Conservation (phyloP, 2,797 vertebrate species). For the Anabas testudineus region DNA sequence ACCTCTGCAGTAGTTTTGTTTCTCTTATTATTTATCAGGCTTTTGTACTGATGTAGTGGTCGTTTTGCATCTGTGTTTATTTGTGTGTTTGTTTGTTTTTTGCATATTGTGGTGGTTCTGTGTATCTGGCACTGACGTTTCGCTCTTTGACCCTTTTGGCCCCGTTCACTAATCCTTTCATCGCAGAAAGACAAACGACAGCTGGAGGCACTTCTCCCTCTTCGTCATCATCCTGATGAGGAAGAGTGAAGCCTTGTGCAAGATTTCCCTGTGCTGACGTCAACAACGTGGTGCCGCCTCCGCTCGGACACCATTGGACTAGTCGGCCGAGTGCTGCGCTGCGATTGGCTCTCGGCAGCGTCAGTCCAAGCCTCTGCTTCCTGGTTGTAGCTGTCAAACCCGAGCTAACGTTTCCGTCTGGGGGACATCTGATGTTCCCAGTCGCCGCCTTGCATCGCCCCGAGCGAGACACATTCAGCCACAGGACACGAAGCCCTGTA, state of each 20-base stretch:
- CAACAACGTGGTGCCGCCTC: slow-evolving; percentile 26
- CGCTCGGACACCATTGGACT: slow-evolving; percentile 53
- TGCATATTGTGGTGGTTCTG: background rate
- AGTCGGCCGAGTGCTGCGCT: accelerated
- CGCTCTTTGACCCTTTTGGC: background rate
- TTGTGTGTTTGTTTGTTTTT: background rate
- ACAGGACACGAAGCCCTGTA: slow-evolving; percentile 66
- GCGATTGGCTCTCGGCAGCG: slow-evolving; percentile 59
- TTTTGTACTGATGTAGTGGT: too few species aligned
- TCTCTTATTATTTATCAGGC: too few species aligned
- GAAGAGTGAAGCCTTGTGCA: slow-evolving; percentile 41
- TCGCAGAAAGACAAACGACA: slow-evolving; percentile 42
- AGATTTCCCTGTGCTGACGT: slow-evolving; percentile 26
- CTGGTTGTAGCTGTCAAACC: slow-evolving; percentile 73
- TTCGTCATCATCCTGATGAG: slow-evolving; percentile 39
- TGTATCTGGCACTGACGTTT: background rate
- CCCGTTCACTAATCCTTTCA: background rate
- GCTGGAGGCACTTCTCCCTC: slow-evolving; percentile 45
- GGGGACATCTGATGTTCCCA: slow-evolving; percentile 36
- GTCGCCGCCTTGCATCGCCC: slow-evolving; percentile 46
- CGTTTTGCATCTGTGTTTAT: background rate
- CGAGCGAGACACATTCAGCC: slow-evolving; percentile 39
- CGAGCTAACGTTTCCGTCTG: slow-evolving; percentile 2
- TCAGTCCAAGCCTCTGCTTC: slow-evolving; percentile 60
- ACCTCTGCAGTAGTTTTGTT: background rate